Base-by-base conservation (phyloP, 2,113 vertebrate species). In the Baryphthengus martii region DNA sequence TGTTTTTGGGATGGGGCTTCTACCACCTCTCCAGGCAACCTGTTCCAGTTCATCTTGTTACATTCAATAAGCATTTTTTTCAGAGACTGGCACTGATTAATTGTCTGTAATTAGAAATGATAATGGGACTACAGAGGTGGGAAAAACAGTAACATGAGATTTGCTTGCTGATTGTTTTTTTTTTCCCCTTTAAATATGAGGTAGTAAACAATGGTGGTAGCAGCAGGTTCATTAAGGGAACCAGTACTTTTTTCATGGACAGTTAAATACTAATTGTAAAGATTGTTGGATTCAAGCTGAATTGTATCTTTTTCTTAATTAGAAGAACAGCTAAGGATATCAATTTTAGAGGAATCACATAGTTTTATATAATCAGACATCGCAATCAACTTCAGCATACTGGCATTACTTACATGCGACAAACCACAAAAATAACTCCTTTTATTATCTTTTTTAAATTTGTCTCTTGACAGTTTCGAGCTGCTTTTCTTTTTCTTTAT, bases 191-290 rank as follows among this genome's bases (percentile, higher is more conserved):
- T 95, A 74, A 91, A 81, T 90, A 75, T 0, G 4, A 86, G 47
- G 26, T 52, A 84, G 68, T 86, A 85, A 94, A 94, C 72, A 84
- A 90, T 58, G 33, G 44, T 58, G 33, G 44, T 68, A 86, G 45
- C 90, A 92, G 65, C 45, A 88, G 79, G 52, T 92, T 97, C 82
- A 84, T 96, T 96, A 92, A 90, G 72, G 37, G 35, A 96, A 89
- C 88, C 68, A 35, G 33, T 86, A 53, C 33, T 90, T 95, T 89
- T 96, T 95, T n/a, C n/a, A 93, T 90, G 61, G 85, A 74, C 61
- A 87, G 80, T 90, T 95, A 96, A 92, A 78, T 86, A 52, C 83
- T 88, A 88, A 81, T 93, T 89, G 65, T 67, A 93, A 84, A 82
- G 75, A 72, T 50, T 61, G 72, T 45, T 88, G 65, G 63, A 71